phyloP scores from a whole-genome alignment of 92 coral and sea anemone genomes.

The Diadumene lineata region DNA sequence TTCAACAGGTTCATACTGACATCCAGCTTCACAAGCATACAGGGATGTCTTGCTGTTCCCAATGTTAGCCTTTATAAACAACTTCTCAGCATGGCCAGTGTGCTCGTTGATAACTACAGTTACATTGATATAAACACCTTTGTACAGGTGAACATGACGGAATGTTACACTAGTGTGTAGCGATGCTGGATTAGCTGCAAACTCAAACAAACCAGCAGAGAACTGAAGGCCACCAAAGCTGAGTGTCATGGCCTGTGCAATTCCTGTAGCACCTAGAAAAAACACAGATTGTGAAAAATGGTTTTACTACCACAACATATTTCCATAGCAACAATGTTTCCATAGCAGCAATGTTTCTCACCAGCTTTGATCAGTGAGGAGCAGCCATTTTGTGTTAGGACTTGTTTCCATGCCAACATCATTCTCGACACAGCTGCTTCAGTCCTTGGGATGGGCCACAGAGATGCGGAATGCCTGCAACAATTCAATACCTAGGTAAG shows the following conservation, averaged over 20 bases:
- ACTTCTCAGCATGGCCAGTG: conserved; percentile 89
- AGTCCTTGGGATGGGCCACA: conserved; percentile 88
- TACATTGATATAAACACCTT: conserved; percentile 68
- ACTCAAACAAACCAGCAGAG: conserved; percentile 90
- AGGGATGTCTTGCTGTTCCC: conserved; percentile 69
- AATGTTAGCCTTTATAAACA: conserved; percentile 64
- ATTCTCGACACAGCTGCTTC: conserved; percentile 79
- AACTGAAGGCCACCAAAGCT: conserved; percentile 98
- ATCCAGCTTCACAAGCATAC: conserved; percentile 99
- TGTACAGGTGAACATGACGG: conserved; percentile 87
- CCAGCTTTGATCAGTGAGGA: conserved; percentile 78
- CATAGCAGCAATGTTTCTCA: conserved; percentile 1
- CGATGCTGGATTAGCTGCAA: conserved; percentile 97
- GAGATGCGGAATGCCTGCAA: conserved; percentile 91
- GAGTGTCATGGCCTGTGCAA: conserved; percentile 89
- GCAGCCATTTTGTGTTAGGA: conserved; percentile 85
- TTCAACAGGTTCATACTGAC: conserved; percentile 92
- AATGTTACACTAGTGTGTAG: conserved; percentile 90
- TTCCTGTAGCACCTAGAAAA: conserved; percentile 71
- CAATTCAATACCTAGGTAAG: no score
- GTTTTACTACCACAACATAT: not conserved
- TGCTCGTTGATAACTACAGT: conserved; percentile 80
- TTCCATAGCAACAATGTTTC: not conserved
- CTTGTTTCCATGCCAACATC: conserved; percentile 74
- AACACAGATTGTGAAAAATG: not conserved